Evolutionary conservation across 1,140 invertebrate genomes (phyloP).

Genomic region (Philaenus spumarius): DNA sequence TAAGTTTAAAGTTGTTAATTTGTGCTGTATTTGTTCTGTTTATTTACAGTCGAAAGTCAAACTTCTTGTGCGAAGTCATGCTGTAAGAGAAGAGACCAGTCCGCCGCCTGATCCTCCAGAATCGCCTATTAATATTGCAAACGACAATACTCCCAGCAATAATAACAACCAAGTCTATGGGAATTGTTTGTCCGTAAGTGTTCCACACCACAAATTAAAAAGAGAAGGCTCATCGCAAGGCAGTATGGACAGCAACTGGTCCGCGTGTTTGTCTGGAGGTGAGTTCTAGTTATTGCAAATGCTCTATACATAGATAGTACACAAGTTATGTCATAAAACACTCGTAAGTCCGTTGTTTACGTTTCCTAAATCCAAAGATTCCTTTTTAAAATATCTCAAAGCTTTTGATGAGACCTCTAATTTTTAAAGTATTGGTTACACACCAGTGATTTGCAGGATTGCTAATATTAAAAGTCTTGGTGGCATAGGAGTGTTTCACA

Average conservation of each 20-base stretch:
- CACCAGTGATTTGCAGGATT: no score
- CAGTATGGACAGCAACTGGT: constrained; percentile 48
- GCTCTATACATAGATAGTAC: no score
- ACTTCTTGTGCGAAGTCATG: constrained; percentile 78
- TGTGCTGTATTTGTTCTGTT: no score
- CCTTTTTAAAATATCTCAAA: no score
- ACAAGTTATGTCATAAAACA: no score
- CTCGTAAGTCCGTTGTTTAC: no score
- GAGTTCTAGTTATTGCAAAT: constrained; percentile 10
- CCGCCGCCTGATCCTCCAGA: constrained; percentile 47
- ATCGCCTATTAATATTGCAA: constrained; percentile 36
- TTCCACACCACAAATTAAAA: constrained; percentile 45
- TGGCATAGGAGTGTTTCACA: no score
- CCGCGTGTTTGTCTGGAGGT: constrained; percentile 56
- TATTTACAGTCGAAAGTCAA: constrained; percentile 63
- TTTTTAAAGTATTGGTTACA: no score
- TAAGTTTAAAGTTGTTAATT: no score
- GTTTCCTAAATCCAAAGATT: no score
- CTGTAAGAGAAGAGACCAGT: constrained; percentile 78
- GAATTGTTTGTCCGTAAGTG: constrained; percentile 17
- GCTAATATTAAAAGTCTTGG: no score
- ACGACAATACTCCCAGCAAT: constrained; percentile 35
- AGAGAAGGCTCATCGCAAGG: constrained; percentile 57
- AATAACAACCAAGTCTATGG: constrained; percentile 37
- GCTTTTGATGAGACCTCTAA: no score